Base-by-base conservation (phyloP, 2,797 vertebrate genomes). In the Heterohyrax brucei region DNA sequence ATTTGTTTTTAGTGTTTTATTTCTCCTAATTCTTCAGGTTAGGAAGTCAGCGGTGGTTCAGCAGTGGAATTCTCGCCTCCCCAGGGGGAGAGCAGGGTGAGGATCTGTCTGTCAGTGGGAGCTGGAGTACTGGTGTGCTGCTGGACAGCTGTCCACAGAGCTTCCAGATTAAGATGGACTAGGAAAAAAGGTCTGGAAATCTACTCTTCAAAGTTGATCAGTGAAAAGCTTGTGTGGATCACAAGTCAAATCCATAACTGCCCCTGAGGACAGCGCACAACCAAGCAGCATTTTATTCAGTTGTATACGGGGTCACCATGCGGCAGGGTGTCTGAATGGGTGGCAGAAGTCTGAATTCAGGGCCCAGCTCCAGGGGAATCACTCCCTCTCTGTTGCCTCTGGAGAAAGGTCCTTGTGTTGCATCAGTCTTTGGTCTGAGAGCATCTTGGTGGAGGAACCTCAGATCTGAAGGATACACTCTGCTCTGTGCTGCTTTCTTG, bases 1-100 rank as follows among this genome's bases (percentile, higher is more conserved):
- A 92, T 87, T 19, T 66, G 56, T n/a, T 97, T 87, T 96, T 87
- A 95, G 56, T 89, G 76, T 72, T 72, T 93, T 92, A 0, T 62
- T 95, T 72, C 85, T 28, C 68, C 22, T 94, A 88, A 91, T 89
- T 48, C 48, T 94, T 88, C 70, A 73, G 19, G 8, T 21, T 39
- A 39, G 18, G n/a, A 72, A 72, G 68, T 5, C 30, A 33, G 21
- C 26, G 16, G 7, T 39, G 9, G 70, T 44, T 72, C 68, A 72
- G n/a, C 39, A 33, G 16, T 39, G 26, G 7, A 72, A 18, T 33
- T 73, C 68, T 21, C n/a, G 2, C 33, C 16, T 73, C 21, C 33
- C 33, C 2, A 7, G 18, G 39, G 16, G 33, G 18, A 22, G 70
- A 73, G 19, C 33, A 7, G 19, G 18, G 19, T 73, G 19, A 39